Percentiles rank a stretch among this genome's conserved stretches.
Evolutionary conservation across 2,797 vertebrate species (phyloP).

Genomic region (Crenichthys baileyi): DNA sequence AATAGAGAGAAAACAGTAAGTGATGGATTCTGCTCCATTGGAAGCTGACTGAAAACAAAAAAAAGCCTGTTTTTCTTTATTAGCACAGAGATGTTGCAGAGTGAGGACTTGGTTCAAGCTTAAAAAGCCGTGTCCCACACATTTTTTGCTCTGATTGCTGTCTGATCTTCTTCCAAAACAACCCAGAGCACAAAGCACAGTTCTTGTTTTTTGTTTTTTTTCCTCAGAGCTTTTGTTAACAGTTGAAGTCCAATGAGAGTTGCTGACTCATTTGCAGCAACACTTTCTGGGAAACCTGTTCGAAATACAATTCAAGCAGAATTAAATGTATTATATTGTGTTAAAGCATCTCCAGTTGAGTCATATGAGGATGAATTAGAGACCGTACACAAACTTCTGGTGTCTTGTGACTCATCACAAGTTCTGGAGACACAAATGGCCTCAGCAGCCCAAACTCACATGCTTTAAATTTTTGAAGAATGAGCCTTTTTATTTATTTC

Average conservation of each 20-base stretch:
- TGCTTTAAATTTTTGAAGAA: not conserved
- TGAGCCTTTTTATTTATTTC: not conserved
- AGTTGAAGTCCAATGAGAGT: constrained; percentile 70
- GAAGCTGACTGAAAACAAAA: not conserved
- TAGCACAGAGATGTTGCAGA: constrained; percentile 45
- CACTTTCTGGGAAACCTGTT: constrained; percentile 48
- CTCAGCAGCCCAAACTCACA: constrained; percentile 2
- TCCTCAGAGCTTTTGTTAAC: constrained; percentile 62
- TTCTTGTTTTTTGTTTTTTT: constrained; percentile 17
- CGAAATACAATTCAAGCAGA: constrained; percentile 21
- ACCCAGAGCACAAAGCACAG: constrained; percentile 62
- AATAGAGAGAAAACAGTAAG: not conserved
- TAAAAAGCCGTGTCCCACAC: constrained; percentile 41
- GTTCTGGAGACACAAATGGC: constrained; percentile 35
- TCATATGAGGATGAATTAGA: constrained; percentile 20
- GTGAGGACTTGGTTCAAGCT: constrained; percentile 40
- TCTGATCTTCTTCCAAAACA: constrained; percentile 70
- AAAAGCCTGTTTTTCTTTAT: constrained; percentile 22
- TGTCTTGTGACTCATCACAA: constrained; percentile 46
- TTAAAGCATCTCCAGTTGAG: constrained; percentile 7
- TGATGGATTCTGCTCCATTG: not conserved
- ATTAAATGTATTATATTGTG: not conserved
- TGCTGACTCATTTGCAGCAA: constrained; percentile 47
- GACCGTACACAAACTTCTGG: constrained; percentile 6
- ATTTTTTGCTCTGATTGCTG: constrained; percentile 37